Evolutionary conservation across 2,797 vertebrate genomes (phyloP).

Genomic region (Orestias chungarensis): DNA sequence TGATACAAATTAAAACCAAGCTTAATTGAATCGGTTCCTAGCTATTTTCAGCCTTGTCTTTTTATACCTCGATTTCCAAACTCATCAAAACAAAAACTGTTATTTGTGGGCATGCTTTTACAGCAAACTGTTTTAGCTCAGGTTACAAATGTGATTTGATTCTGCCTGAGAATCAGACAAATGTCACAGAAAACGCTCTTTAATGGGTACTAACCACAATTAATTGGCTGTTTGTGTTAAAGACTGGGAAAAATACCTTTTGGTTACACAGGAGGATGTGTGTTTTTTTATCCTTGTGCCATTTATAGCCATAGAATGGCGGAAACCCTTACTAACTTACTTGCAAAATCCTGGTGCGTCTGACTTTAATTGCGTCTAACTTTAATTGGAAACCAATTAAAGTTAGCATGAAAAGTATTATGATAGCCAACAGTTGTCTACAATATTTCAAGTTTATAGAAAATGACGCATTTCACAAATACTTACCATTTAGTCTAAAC

Average conservation of each 20-base stretch:
- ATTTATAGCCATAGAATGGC: constrained; percentile 39
- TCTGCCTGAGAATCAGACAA: constrained; percentile 16
- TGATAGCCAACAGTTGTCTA: constrained; percentile 48
- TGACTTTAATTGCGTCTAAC: constrained; percentile 59
- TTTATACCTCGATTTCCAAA: neutral
- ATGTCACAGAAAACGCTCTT: constrained; percentile 21
- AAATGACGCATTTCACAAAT: constrained; percentile 48
- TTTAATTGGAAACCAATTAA: constrained; percentile 69
- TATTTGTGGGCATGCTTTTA: neutral
- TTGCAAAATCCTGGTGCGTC: constrained; percentile 61
- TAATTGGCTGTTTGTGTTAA: constrained; percentile 29
- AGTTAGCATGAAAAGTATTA: constrained; percentile 61
- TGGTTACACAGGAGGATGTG: constrained; percentile 22
- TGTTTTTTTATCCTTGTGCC: constrained; percentile 40
- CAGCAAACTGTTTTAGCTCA: neutral
- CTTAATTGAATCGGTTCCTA: constrained; percentile 7
- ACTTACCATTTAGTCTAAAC: constrained; percentile 38
- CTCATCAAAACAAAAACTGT: neutral
- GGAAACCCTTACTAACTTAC: constrained; percentile 49
- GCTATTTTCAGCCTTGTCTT: neutral
- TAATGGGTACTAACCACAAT: constrained; percentile 24
- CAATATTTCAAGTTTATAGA: constrained; percentile 46
- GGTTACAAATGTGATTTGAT: constrained; percentile 13
- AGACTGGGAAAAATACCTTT: constrained; percentile 23
- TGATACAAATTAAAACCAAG: constrained; percentile 15